phyloP scores from a whole-genome alignment of 2,113 vertebrate species.

The Morone saxatilis region DNA sequence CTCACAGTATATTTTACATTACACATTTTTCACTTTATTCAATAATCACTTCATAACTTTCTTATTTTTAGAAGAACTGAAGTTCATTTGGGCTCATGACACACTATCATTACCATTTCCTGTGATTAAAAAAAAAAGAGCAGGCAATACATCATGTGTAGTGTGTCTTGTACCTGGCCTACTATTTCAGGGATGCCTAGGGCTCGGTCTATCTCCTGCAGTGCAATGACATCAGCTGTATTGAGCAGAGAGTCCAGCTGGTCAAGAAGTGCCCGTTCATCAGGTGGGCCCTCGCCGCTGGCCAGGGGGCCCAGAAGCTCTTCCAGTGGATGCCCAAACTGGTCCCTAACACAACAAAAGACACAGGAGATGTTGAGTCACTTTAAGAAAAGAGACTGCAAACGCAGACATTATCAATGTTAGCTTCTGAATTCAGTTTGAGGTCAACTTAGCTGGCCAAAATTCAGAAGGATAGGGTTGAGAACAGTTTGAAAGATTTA shows the following conservation, averaged over 20 bases:
- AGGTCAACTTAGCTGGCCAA: neutral
- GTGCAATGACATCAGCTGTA: constrained; percentile 91
- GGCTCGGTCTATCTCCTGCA: constrained; percentile 97
- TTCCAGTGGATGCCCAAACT: constrained; percentile 90
- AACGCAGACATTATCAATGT: neutral
- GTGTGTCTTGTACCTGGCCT: constrained; percentile 87
- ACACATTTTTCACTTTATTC: neutral
- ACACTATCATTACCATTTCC: neutral
- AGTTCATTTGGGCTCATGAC: neutral
- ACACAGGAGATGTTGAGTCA: constrained; percentile 1
- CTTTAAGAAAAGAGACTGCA: neutral
- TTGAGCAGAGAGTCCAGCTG: constrained; percentile 95
- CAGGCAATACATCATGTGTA: neutral
- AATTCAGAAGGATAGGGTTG: neutral
- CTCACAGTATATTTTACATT: neutral
- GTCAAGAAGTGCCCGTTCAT: constrained; percentile 93
- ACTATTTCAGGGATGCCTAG: constrained; percentile 97
- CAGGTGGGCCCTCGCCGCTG: constrained; percentile 90
- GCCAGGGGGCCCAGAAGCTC: constrained; percentile 90
- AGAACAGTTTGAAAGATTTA: constrained; percentile 56
- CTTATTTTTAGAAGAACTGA: neutral
- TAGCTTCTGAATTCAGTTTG: neutral
- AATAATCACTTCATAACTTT: neutral
- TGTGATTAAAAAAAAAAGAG: neutral
- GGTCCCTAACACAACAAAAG: constrained; percentile 80